Conservation (phyloP, 2,113 vertebrate species). For the Amazona vittata region DNA sequence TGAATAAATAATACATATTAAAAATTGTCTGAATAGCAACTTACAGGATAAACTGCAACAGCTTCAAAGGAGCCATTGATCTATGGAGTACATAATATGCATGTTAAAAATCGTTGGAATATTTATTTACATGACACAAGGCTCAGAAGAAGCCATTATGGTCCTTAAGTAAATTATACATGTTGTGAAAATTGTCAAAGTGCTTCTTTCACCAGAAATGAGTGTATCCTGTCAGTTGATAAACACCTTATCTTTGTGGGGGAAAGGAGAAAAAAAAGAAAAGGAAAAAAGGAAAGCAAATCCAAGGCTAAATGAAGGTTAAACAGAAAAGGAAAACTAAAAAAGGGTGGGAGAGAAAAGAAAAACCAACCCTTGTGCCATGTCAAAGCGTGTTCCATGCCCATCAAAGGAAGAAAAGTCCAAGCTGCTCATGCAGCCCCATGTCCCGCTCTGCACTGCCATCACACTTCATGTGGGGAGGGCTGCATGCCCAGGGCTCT, state of each 20-base stretch:
- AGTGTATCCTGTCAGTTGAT: neutral
- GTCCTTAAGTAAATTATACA: slow-evolving; percentile 61
- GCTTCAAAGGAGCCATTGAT: slow-evolving; percentile 68
- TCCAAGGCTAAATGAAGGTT: neutral
- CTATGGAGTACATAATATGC: slow-evolving; percentile 57
- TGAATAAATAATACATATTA: slow-evolving; percentile 51
- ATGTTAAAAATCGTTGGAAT: slow-evolving; percentile 37
- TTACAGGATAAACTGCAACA: slow-evolving; percentile 43
- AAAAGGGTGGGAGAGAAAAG: neutral
- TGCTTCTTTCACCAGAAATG: slow-evolving; percentile 41
- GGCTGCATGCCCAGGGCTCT: neutral
- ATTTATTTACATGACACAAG: slow-evolving; percentile 50
- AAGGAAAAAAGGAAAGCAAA: neutral
- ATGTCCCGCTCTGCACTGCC: neutral
- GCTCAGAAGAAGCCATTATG: slow-evolving; percentile 47
- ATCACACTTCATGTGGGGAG: fast-evolving
- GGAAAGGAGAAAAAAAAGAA: neutral
- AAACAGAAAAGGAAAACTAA: neutral
- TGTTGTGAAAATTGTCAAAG: slow-evolving; percentile 45
- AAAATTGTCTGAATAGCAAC: slow-evolving; percentile 51
- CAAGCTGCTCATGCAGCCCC: neutral
- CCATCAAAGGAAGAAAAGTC: slow-evolving; percentile 57
- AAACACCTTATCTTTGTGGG: neutral
- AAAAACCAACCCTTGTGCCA: neutral
- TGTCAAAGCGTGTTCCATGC: neutral